Evolutionary conservation across 2,113 vertebrate species (phyloP).

Genomic region (Pygathrix nemaeus): DNA sequence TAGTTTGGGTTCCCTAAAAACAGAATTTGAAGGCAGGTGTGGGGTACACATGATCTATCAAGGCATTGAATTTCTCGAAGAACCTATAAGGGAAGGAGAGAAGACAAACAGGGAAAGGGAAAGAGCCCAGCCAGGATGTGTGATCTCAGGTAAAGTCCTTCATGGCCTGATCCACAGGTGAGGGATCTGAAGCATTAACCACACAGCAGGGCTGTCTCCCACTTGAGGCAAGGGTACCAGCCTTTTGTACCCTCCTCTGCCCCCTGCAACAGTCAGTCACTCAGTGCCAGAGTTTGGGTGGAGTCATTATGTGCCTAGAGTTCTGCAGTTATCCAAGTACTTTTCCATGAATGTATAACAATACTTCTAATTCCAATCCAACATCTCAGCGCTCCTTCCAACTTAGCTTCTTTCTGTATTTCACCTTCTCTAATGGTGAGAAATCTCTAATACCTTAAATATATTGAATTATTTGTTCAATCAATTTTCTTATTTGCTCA

Average conservation of each 20-base stretch:
- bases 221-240: background rate
- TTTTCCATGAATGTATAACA: background rate
- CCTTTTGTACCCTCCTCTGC: background rate
- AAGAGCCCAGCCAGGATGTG: background rate
- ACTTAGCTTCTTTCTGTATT: background rate
- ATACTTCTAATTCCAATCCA: too few species aligned
- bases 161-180: background rate
- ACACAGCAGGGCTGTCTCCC: background rate
- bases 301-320: background rate
- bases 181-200: background rate
- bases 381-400: background rate
- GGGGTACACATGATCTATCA: background rate
- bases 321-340: background rate
- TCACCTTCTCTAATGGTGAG: background rate
- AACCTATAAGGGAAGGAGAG: background rate
- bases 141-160: background rate
- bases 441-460: background rate
- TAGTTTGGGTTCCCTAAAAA: background rate
- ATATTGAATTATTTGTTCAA: background rate
- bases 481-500: background rate
- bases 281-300: background rate
- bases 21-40: background rate
- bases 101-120: background rate
- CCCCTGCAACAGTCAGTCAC: background rate
- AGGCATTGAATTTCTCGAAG: background rate